Base-by-base conservation (phyloP, 2,797 vertebrate species). In the Muraenolepis orangiensis region DNA sequence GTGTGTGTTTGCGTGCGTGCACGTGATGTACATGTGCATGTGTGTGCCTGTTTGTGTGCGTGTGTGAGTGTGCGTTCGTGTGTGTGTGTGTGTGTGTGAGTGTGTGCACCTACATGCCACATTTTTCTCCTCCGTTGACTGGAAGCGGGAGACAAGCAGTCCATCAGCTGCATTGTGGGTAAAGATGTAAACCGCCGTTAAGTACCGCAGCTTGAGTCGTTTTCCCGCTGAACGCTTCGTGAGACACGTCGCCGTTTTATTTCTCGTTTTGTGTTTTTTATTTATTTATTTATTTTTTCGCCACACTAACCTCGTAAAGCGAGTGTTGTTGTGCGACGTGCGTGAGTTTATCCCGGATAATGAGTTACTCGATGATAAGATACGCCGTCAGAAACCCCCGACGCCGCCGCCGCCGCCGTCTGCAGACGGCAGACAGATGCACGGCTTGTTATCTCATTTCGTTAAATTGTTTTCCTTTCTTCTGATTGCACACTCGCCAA, bases 401-500 rank as follows among this genome's bases (percentile, higher is more conserved):
- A 36, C 28, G 16, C 14, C 11, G 42, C 70, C 30, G 18, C 31
- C 28, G 16, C 14, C 11, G 42, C 70, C 30, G 18, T 51, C 18
- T 57, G 46, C 46, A 51, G 30, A 26, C 46, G n/a, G 71, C 40
- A 82, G 76, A 78, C 30, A 73, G 57, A 86, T 82, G 68, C 82
- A 82, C 80, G 80, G 80, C 78, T 85, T 81, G 71, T 85, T 84
- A 86, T 83, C 83, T 77, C 68, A 85, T 89, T 84, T 82, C 77
- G 71, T 75, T 29, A 34, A 73, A 81, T 83, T 86, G 78, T 88
- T 87, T 81, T 78, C 57, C 76, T 80, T 81, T 78, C 74, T 82
- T 77, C n/a, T 82, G 69, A 88, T 86, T 86, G 84, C 40, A 72
- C 69, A 72, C 69, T 16, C 69, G 72, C 46, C 76, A 85, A 86